Evolutionary conservation across 2,113 vertebrate species (phyloP).

Genomic region (Vidua chalybeata): DNA sequence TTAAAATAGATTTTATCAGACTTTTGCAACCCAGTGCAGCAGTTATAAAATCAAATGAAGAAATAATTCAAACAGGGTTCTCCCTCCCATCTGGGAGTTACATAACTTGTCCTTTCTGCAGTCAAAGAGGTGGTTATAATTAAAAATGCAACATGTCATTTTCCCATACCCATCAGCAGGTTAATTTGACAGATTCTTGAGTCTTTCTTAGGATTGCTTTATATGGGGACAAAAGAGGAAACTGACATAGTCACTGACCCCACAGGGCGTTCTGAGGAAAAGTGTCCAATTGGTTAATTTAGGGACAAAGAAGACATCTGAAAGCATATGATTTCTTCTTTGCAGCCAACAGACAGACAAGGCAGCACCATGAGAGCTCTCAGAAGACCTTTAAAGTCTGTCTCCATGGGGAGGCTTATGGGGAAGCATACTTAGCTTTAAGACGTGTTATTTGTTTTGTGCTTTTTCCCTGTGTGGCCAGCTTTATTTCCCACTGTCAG

Average conservation of each 20-base stretch:
- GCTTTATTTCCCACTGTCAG: not conserved
- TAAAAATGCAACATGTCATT: not conserved
- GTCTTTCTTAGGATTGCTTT: not conserved
- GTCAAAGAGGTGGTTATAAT: not conserved
- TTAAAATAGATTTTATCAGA: slow-evolving; percentile 21
- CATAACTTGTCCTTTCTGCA: not conserved
- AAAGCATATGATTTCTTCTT: not conserved
- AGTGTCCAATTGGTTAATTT: not conserved
- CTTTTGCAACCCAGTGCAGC: not conserved
- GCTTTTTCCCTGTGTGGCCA: not conserved
- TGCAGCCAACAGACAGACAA: not conserved
- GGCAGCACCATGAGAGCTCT: not conserved
- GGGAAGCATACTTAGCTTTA: not conserved
- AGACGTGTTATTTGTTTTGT: not conserved
- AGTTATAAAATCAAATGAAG: not conserved
- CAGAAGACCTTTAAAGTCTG: not conserved
- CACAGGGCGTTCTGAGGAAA: not conserved
- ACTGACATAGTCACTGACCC: not conserved
- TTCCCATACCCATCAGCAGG: not conserved
- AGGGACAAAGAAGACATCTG: not conserved
- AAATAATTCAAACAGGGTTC: not conserved
- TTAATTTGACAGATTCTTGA: not conserved
- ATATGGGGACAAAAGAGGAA: not conserved
- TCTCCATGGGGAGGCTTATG: not conserved
- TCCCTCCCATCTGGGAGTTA: not conserved